Evolutionary conservation across 2,113 vertebrate species (phyloP).

Genomic region (Mastomys natalensis): DNA sequence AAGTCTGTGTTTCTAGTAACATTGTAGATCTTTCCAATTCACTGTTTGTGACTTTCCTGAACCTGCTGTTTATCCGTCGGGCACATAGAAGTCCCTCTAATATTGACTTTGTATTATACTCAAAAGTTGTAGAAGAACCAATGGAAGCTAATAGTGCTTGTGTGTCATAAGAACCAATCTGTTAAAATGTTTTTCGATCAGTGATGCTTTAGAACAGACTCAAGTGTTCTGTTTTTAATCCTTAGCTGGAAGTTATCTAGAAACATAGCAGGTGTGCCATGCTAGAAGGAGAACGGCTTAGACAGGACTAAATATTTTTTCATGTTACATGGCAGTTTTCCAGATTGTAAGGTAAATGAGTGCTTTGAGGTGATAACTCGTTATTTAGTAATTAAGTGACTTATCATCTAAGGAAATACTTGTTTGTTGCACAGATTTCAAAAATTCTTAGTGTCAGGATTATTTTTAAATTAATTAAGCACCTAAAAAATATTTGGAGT

Average conservation of each 20-base stretch:
- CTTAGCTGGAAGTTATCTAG: not conserved
- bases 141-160: rapidly evolving
- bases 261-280: not conserved
- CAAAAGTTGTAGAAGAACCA: not conserved
- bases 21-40: not conserved
- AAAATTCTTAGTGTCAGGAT: not conserved
- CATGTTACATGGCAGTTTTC: not conserved
- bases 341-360: not conserved
- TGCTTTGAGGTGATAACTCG: not conserved
- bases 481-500: not conserved
- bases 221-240: not conserved
- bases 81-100: not conserved
- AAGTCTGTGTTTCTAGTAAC: not conserved
- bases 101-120: not conserved
- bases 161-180: not conserved
- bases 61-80: not conserved
- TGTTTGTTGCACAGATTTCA: not conserved
- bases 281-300: not conserved
- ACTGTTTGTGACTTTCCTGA: not conserved
- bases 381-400: not conserved
- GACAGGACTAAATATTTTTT: not conserved
- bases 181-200: not conserved
- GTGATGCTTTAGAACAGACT: not conserved
- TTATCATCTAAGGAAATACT: not conserved
- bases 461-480: not conserved